Conservation (phyloP, 2,113 vertebrate species). For the Gobius niger region DNA sequence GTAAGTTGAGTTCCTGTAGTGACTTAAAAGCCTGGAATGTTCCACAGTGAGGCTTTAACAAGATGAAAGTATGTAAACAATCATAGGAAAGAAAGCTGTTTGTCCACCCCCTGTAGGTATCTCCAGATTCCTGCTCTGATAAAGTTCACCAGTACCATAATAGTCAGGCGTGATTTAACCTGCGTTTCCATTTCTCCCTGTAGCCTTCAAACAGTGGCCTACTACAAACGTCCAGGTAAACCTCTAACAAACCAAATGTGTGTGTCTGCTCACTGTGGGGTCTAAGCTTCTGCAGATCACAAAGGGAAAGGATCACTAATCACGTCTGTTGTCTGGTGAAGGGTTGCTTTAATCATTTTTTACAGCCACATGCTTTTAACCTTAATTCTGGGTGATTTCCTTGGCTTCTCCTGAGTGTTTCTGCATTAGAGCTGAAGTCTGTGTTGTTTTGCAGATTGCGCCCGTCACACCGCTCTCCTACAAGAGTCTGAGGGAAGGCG, state of each 20-base stretch:
- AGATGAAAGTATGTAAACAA: too few species aligned
- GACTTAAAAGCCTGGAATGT: too few species aligned
- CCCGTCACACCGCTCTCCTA: constrained; percentile 74
- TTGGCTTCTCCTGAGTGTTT: background rate
- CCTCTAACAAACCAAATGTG: background rate
- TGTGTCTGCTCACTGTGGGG: constrained; percentile 20
- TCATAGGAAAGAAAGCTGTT: background rate
- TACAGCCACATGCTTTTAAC: constrained; percentile 14
- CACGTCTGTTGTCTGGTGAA: constrained; percentile 32
- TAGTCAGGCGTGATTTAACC: constrained; percentile 54
- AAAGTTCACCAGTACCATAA: constrained; percentile 7
- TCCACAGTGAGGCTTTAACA: too few species aligned
- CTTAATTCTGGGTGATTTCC: constrained; percentile 27
- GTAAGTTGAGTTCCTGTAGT: too few species aligned
- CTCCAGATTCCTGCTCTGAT: constrained; percentile 24
- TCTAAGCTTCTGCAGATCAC: constrained; percentile 34
- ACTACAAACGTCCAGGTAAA: constrained; percentile 74
- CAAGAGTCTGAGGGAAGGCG: constrained; percentile 68
- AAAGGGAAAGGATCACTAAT: constrained; percentile 33
- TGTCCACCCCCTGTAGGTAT: constrained; percentile 25
- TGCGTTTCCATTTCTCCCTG: constrained; percentile 66
- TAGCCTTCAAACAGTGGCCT: constrained; percentile 68
- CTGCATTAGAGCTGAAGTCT: too few species aligned
- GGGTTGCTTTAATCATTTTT: background rate
- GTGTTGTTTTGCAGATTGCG: constrained; percentile 55